Evolutionary conservation across 1,140 invertebrate genomes (phyloP).

Genomic region (Anastatus disparis): DNA sequence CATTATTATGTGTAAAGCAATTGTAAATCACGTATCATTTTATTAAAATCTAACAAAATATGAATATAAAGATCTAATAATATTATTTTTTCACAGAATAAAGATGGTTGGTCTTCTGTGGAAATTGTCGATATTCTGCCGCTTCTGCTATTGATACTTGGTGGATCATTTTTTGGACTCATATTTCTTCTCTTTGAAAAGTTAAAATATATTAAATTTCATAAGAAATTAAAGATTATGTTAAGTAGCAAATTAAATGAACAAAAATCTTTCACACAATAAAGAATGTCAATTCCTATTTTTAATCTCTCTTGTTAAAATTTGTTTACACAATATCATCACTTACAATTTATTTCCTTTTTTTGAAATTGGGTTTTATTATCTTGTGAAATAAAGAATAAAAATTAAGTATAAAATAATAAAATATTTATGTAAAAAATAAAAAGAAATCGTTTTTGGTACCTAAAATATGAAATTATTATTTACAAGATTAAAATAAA

Average conservation of each 20-base stretch:
- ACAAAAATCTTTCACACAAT: not conserved
- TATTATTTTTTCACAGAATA: constrained; percentile 40
- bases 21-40: too few species aligned
- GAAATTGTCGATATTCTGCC: constrained; percentile 56
- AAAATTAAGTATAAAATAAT: too few species aligned
- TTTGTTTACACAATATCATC: too few species aligned
- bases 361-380: too few species aligned
- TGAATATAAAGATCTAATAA: not conserved
- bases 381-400: too few species aligned
- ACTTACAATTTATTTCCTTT: too few species aligned
- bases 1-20: too few species aligned
- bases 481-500: too few species aligned
- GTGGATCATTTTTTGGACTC: constrained; percentile 41
- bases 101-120: constrained; percentile 48
- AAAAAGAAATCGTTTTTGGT: too few species aligned
- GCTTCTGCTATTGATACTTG: constrained; percentile 48
- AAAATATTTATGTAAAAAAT: too few species aligned
- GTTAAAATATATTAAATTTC: constrained; percentile 19
- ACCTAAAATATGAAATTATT: too few species aligned
- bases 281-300: not conserved
- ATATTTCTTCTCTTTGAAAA: constrained; percentile 45
- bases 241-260: not conserved
- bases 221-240: not conserved
- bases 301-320: not conserved
- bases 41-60: not conserved